Evolutionary conservation across 1,140 invertebrate species (phyloP).

Genomic region (Drosophila micromelanica): DNA sequence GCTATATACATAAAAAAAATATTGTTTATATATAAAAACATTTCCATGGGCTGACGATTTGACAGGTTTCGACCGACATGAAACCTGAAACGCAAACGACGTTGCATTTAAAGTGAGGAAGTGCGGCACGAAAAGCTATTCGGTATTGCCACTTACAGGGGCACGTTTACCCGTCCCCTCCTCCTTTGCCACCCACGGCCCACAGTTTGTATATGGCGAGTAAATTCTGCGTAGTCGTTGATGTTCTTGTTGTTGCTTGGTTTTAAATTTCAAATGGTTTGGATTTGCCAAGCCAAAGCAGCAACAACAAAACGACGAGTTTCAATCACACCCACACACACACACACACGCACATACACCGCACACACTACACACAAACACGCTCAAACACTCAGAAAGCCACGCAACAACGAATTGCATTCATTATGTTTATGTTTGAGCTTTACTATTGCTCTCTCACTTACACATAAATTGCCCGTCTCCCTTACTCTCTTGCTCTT

Average conservation of each 20-base stretch:
- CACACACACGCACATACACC: neutral
- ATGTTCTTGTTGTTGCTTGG: slow-evolving; percentile 41
- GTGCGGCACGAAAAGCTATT: slow-evolving; percentile 39
- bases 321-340: neutral
- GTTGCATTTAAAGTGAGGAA: slow-evolving; percentile 10
- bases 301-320: slow-evolving; percentile 4
- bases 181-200: no score
- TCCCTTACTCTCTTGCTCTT: neutral
- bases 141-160: slow-evolving; percentile 47
- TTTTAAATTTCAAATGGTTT: slow-evolving; percentile 68
- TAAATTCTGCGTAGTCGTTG: slow-evolving; percentile 70
- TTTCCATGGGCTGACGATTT: slow-evolving; percentile 58
- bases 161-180: neutral
- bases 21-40: slow-evolving; percentile 32
- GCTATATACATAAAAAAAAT: no score
- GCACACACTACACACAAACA: slow-evolving; percentile 18
- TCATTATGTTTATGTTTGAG: slow-evolving; percentile 54
- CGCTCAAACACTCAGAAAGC: slow-evolving; percentile 49
- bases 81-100: slow-evolving; percentile 16
- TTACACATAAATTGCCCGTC: neutral
- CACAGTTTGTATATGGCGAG: slow-evolving; percentile 2
- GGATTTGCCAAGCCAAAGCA: slow-evolving; percentile 15
- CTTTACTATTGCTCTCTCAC: slow-evolving; percentile 9
- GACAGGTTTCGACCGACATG: slow-evolving; percentile 49
- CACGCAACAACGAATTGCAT: slow-evolving; percentile 67